Evolutionary conservation across 2,797 vertebrate species (phyloP), one percentile per base, ranked within the genome.

Genomic region (Semaprochilodus insignis): DNA sequence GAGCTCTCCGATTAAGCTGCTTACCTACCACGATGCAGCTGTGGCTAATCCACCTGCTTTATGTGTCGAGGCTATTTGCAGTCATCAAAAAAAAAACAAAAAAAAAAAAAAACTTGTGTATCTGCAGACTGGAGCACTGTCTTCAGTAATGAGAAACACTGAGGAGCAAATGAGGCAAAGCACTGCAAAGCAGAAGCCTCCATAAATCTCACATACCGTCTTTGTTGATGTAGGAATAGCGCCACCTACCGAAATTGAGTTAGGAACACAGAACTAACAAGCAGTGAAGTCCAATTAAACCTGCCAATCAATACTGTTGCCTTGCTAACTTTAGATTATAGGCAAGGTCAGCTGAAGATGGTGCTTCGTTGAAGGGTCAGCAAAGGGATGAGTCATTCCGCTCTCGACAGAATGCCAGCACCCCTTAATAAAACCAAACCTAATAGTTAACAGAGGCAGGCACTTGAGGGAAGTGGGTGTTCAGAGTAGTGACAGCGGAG

Each of bases 1-100:
- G 14, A 72, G 80, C 77, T 83, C 83, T 85, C 48, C 59, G 23
- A 60, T 81, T 81, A 88, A 88, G 81, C 81, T 54, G 78, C 72
- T 83, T 83, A 88, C 74, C 83, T 66, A 72, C 59, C 59, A 82
- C 6, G 44, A 83, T 70, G 79, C 70, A 74, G 78, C 34, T 48
- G 16, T 60, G 55, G 23, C 60, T 86, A 89, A 88, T 85, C 80
- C 82, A 83, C 77, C 76, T 85, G 81, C 81, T 82, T 81, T 76
- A 66, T 70, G 81, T n/a, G 44, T 67, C 69, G 71, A 84, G 81
- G 71, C 62, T 77, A 86, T 81, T 81, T 79, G 34, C 65, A 81
- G 76, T 78, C 81, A 75, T 75, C 11, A 36, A 76, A 75, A 85
- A 79, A 6, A 21, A 1, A 31, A 31, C n/a, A n/a, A n/a, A 36